Conservation (phyloP, 1,140 invertebrate genomes). For the Acromyrmex heyeri region DNA sequence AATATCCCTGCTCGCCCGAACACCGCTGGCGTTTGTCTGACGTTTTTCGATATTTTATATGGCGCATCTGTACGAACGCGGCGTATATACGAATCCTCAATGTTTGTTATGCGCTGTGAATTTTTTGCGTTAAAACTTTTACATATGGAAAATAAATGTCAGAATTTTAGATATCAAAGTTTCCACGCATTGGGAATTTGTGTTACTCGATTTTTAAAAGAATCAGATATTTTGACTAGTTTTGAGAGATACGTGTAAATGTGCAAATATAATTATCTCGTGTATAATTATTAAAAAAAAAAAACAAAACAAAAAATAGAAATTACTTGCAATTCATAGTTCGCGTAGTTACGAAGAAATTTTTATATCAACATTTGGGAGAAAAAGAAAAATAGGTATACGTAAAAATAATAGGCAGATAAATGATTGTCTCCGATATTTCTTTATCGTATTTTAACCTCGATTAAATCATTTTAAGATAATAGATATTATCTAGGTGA, state of each 20-base stretch:
- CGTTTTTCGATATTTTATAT: slow-evolving; percentile 47
- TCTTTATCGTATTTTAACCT: neutral
- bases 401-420: neutral
- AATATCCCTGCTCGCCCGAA: slow-evolving; percentile 40
- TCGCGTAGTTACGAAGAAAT: neutral
- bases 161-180: neutral
- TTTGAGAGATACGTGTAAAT: neutral
- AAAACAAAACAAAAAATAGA: neutral
- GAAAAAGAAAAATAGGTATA: neutral
- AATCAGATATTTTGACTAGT: too few relatives aligned
- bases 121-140: neutral
- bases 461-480: slow-evolving; percentile 25
- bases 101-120: neutral
- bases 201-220: neutral
- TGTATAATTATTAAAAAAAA: neutral
- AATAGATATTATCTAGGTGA: slow-evolving; percentile 9
- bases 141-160: neutral
- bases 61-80: neutral
- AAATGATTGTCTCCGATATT: neutral
- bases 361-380: neutral
- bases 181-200: neutral
- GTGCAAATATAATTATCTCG: neutral
- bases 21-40: neutral
- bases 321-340: neutral
- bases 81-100: neutral